A percentile compares a stretch with the other conserved stretches of the same genome.
Conservation (phyloP, 1,140 invertebrate genomes). For the Saxidomus purpurata region DNA sequence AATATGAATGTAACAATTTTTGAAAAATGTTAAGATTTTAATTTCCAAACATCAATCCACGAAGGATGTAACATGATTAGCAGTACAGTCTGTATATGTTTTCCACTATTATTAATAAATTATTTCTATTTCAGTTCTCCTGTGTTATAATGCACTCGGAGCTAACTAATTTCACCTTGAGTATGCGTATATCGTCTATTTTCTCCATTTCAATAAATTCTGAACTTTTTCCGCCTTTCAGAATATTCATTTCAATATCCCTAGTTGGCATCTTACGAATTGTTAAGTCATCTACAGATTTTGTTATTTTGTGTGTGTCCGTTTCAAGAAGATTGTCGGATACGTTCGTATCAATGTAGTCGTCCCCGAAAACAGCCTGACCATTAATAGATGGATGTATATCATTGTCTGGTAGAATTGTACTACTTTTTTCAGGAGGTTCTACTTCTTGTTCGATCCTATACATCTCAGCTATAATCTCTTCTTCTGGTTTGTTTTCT, state of each 20-base stretch:
- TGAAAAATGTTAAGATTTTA: too few species aligned
- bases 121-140: neutral
- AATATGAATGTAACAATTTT: too few species aligned
- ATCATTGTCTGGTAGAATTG: neutral
- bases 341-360: neutral
- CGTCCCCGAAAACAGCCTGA: neutral
- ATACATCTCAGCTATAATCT: neutral
- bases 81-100: too few species aligned
- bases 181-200: neutral
- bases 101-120: too few species aligned
- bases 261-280: neutral
- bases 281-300: neutral
- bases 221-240: neutral
- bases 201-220: slow-evolving; percentile 27
- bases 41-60: too few species aligned
- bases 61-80: too few species aligned
- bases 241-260: slow-evolving; percentile 11
- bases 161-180: neutral
- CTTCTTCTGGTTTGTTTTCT: neutral
- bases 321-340: neutral
- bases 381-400: neutral
- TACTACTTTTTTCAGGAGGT: neutral
- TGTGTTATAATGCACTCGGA: neutral
- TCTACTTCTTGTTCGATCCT: neutral
- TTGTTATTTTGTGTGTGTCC: neutral